Percentiles rank a stretch among this genome's conserved stretches.
Evolutionary conservation across 1,140 invertebrate species (phyloP).

Genomic region (Paralvinella palmiformis): DNA sequence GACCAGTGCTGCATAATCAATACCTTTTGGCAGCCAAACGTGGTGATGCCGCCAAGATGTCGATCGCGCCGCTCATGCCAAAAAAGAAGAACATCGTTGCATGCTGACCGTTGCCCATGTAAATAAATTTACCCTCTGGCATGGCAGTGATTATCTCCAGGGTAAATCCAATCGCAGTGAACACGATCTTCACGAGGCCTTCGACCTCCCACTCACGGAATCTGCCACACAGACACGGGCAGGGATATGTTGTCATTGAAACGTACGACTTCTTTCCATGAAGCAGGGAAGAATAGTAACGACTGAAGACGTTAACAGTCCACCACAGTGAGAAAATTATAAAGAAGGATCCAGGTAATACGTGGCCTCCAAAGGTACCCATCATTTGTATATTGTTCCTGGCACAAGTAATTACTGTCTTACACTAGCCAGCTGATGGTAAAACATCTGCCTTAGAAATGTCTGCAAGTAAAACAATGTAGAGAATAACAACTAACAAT

Average conservation of each 20-base stretch:
- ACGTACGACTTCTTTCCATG: conserved; percentile 31
- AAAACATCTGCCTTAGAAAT: too few relatives aligned
- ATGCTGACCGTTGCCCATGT: conserved; percentile 53
- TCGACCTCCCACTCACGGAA: conserved; percentile 42
- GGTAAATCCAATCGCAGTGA: conserved; percentile 44
- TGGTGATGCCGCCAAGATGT: conserved; percentile 45
- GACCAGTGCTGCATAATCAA: conserved; percentile 47
- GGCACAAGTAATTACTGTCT: too few relatives aligned
- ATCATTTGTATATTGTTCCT: too few relatives aligned
- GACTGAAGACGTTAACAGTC: conserved; percentile 42
- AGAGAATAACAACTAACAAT: too few relatives aligned
- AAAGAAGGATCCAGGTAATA: conserved; percentile 54
- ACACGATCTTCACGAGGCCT: conserved; percentile 40
- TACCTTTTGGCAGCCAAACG: conserved; percentile 42
- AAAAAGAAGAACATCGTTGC: conserved; percentile 57
- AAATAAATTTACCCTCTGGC: conserved; percentile 41
- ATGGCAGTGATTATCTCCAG: conserved; percentile 49
- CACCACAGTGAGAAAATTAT: conserved; percentile 53
- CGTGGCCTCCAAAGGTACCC: conserved; percentile 52
- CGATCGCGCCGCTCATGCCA: conserved; percentile 49
- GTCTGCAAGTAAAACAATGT: too few relatives aligned
- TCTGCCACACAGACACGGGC: conserved; percentile 35
- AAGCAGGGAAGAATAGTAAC: conserved; percentile 36
- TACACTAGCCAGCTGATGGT: too few relatives aligned
- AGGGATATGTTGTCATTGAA: conserved; percentile 41